These are phyloP conservation scores for Ooceraea biroi DNA, from an alignment of 1,140 invertebrate species.

Conservation along the genomic window DNA sequence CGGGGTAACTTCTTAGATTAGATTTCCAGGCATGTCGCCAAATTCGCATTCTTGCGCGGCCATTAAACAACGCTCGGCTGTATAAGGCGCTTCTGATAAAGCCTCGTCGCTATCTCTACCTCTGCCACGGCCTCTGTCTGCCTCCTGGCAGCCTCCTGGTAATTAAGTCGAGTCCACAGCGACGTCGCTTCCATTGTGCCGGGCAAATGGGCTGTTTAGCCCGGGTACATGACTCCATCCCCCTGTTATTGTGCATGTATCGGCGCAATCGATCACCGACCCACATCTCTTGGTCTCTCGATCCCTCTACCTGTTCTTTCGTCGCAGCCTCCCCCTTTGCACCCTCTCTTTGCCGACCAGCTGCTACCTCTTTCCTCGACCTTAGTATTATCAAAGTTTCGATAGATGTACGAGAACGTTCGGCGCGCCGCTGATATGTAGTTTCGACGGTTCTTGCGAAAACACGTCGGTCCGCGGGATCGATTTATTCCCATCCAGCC, in stretches of 20 bases:
- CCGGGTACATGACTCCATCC: slow-evolving; percentile 74
- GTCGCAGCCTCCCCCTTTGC: background rate
- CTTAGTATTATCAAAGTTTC: slow-evolving; percentile 42
- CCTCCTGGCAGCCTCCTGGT: slow-evolving; percentile 73
- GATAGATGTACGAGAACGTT: slow-evolving; percentile 20
- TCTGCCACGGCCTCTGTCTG: no score
- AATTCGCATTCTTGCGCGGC: slow-evolving; percentile 68
- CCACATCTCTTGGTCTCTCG: slow-evolving; percentile 45
- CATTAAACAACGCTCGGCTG: slow-evolving; percentile 62
- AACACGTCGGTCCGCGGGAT: background rate
- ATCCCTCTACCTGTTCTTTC: slow-evolving; percentile 5
- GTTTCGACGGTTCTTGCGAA: slow-evolving; percentile 7
- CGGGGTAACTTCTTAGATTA: slow-evolving; percentile 50
- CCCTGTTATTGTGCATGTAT: slow-evolving; percentile 77
- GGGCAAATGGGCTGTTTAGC: slow-evolving; percentile 80
- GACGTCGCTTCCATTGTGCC: slow-evolving; percentile 74
- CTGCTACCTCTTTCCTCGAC: slow-evolving; percentile 7
- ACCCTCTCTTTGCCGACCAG: slow-evolving; percentile 14
- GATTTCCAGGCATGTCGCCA: slow-evolving; percentile 58
- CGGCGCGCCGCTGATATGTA: background rate
- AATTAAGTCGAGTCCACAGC: slow-evolving; percentile 79
- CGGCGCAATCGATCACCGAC: slow-evolving; percentile 74
- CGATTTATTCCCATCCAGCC: background rate
- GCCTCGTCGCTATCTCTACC: slow-evolving; percentile 14
- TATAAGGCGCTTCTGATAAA: slow-evolving; percentile 60